Evolutionary conservation across 1,140 invertebrate species (phyloP), one percentile per base, ranked within the genome.

Genomic region (Zaprionus taronus): DNA sequence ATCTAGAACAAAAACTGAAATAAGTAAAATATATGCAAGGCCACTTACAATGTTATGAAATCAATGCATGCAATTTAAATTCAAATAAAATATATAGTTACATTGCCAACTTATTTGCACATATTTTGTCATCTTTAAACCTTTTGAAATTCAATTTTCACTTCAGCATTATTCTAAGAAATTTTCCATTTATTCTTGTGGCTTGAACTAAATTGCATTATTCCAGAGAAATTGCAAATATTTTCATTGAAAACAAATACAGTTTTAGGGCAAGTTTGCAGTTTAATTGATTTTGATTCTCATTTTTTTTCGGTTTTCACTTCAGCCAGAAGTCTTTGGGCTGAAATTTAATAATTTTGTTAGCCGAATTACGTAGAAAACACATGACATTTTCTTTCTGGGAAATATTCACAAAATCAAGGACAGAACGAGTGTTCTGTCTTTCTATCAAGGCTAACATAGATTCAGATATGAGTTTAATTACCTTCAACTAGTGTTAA

Each of bases 291-390:
- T 26, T 28, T 28, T 26, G 26, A 24, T 26, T 28, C n/a, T 26
- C 26, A 55, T 12, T 20, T 31, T n/a, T 2, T 41, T 41, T 6
- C 15, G 15, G 17, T 17, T 47, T 47, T 7, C n/a, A 4, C 17
- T 47, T 47, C 7, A 5, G 28, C 9, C 28, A 31, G 28, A 31
- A 31, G n/a, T 47, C 31, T 22, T 22, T 11, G 15, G 22, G 14
- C 26, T 56, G 53, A 28, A 56, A 15, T 26, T 56, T 0, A 15
- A 56, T 26, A 28, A 56, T 57, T 58, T 57, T 31, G 26, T 47
- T 68, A 57, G 34, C 11, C 26, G 26, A 58, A 68, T 58, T 47
- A 47, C 41, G 15, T 38, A 38, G 4, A 7, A 38, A 61, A 47
- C 47, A 51, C 47, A 51, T 51, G 11, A 5, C 47, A 24, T 20